Percentiles rank a stretch among this genome's conserved stretches.
Evolutionary conservation across 2,113 vertebrate genomes (phyloP).

Genomic region (Notarius quadriscutis): DNA sequence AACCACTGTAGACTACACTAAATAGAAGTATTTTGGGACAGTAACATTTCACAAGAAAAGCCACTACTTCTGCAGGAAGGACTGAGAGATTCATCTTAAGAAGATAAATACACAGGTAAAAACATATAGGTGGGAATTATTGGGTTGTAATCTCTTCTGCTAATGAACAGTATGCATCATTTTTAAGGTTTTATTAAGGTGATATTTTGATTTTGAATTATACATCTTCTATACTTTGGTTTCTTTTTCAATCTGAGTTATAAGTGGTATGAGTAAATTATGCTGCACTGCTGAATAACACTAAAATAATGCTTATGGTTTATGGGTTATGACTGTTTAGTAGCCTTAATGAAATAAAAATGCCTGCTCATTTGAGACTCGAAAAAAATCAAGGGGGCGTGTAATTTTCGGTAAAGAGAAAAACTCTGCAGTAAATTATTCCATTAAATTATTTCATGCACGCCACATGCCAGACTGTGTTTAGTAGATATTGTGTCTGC

Average conservation of each 20-base stretch:
- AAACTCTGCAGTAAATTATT: background rate
- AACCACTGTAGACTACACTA: slow-evolving; percentile 25
- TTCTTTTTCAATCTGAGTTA: background rate
- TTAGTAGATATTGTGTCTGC: background rate
- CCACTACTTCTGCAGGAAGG: slow-evolving; percentile 5
- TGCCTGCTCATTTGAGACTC: background rate
- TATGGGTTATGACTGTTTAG: background rate
- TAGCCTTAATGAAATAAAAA: background rate
- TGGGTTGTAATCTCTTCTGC: background rate
- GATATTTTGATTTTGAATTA: background rate
- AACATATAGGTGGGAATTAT: background rate
- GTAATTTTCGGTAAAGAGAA: background rate
- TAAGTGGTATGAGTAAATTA: background rate
- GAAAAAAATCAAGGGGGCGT: background rate
- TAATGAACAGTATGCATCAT: background rate
- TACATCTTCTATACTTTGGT: background rate
- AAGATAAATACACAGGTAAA: slow-evolving; percentile 45
- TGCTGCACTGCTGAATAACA: background rate
- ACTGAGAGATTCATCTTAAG: slow-evolving; percentile 3
- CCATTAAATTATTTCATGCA: background rate
- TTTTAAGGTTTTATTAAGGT: background rate
- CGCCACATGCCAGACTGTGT: background rate
- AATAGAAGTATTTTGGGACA: slow-evolving; percentile 42
- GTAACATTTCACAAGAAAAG: slow-evolving; percentile 21
- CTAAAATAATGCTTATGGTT: background rate